These are phyloP conservation scores for Cardinalis cardinalis DNA, from an alignment of 2,113 vertebrate species.

Conservation along the genomic window DNA sequence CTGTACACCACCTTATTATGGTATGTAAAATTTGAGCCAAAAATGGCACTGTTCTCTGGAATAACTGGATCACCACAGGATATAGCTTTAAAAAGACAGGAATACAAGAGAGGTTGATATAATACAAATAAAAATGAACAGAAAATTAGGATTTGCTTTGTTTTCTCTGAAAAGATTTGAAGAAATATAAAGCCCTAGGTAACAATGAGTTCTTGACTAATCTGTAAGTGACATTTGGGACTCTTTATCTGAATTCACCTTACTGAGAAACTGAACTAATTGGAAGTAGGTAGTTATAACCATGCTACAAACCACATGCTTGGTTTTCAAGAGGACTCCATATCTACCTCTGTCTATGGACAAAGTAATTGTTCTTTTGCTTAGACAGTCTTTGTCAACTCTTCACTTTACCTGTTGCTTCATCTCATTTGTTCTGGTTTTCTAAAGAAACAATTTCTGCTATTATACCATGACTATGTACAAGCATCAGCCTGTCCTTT, in stretches of 20 bases:
- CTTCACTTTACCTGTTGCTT: neutral
- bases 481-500: neutral
- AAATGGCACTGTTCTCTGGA: conserved; percentile 82
- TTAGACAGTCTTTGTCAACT: neutral
- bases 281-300: neutral
- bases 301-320: neutral
- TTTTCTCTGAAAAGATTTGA: neutral
- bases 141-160: neutral
- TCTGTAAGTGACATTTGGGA: neutral
- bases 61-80: conserved; percentile 80
- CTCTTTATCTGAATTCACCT: neutral
- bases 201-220: neutral
- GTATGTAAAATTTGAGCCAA: conserved; percentile 86
- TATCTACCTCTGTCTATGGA: neutral
- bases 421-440: neutral
- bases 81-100: conserved; percentile 75
- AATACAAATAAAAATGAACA: neutral
- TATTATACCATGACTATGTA: neutral
- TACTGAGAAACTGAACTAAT: neutral
- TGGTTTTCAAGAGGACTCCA: neutral
- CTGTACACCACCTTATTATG: conserved; percentile 90
- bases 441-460: neutral
- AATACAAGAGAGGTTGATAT: conserved; percentile 5
- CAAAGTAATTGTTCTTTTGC: neutral
- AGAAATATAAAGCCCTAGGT: neutral